Evolutionary conservation across 2,113 vertebrate genomes (phyloP), one percentile per base, ranked within the genome.

Genomic region (Pagrus major): DNA sequence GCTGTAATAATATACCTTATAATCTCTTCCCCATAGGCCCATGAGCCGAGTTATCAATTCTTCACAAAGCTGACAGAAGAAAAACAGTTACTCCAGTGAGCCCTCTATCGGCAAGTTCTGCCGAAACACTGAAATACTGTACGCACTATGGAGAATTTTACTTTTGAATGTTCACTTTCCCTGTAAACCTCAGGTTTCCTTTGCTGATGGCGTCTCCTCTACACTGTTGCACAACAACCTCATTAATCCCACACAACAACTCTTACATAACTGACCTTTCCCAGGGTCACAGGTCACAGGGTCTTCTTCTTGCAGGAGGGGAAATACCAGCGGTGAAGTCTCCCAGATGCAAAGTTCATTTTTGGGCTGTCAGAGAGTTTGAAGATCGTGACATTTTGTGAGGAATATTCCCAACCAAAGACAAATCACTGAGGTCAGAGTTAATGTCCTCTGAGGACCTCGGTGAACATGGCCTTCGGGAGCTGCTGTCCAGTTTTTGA

Each of bases 241-340:
- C 71, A 71, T 68, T 33, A 75, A 82, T 84, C 69, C 15, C 14
- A 20, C 58, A 52, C 63, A 78, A 29, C 44, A 52, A 35, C 61
- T 64, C 70, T 87, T 86, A 67, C 72, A 77, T 87, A 84, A 84
- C 39, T 76, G 77, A 78, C 81, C 79, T 81, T 74, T 88, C 58
- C 85, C 77, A 75, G 71, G 76, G 81, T 87, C 81, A 85, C 33
- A 89, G 82, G 84, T 88, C 89, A 86, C 15, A 29, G 42, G 71
- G 75, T 77, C 76, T 29, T 78, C 59, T 25, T 37, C 76, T 78
- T 67, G 67, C 10, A 1, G 60, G 47, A 68, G 42, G 31, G 51
- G 44, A 71, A 63, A 79, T 63, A 61, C 78, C 77, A 81, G 37
- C 6, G 8, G 51, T 20, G 20, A 76, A 79, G 63, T 68, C 84